Evolutionary conservation across 2,113 vertebrate genomes (phyloP).

Genomic region (Capreolus pygargus): DNA sequence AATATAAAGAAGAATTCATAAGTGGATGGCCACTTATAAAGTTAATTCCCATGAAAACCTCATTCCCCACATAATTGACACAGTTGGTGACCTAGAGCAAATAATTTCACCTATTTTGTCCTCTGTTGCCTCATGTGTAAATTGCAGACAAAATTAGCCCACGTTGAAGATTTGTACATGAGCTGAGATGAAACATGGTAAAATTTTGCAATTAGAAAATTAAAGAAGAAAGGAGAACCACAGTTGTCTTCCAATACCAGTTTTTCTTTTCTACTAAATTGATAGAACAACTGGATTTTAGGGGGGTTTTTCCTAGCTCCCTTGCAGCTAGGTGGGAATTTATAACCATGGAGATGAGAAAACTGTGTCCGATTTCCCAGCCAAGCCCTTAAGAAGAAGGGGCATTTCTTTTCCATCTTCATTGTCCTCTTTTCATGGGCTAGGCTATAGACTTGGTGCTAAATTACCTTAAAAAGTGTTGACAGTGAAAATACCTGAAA

Average conservation of each 20-base stretch:
- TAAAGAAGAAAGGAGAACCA: neutral
- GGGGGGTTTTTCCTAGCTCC: neutral
- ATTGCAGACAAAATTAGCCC: neutral
- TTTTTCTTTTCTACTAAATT: neutral
- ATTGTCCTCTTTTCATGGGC: neutral
- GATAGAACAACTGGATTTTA: neutral
- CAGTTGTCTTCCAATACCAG: neutral
- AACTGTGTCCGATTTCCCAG: neutral
- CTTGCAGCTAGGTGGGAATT: slow-evolving; percentile 19
- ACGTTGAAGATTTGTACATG: neutral
- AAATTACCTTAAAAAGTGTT: neutral
- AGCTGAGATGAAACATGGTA: neutral
- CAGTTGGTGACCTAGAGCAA: neutral
- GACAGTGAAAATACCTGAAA: neutral
- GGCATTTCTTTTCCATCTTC: neutral
- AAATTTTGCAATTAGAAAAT: neutral
- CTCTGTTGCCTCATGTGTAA: neutral
- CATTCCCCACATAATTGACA: neutral
- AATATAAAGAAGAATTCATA: neutral
- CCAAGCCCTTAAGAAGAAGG: neutral
- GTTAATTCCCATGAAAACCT: neutral
- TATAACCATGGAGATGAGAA: neutral
- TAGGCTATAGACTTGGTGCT: neutral
- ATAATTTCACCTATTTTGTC: neutral
- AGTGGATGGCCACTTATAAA: neutral